phyloP scores from a whole-genome alignment of 1,140 invertebrate species.

The Chionoecetes opilio region DNA sequence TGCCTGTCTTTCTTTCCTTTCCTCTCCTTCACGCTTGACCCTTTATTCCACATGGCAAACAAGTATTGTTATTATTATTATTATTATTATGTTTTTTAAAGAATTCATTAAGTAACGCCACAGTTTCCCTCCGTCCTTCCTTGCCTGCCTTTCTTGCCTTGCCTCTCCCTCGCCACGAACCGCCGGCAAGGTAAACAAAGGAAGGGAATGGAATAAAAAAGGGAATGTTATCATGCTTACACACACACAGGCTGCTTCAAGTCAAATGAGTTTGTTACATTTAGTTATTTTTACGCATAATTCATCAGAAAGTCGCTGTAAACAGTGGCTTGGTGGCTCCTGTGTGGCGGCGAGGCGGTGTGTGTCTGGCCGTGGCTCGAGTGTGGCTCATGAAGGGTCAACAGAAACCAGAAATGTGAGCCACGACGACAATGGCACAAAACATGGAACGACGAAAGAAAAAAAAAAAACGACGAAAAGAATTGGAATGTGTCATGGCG shows the following conservation, averaged over 20 bases:
- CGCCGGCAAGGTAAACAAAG: too few species aligned
- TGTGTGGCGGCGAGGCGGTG: too few species aligned
- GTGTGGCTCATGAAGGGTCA: too few species aligned
- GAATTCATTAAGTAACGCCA: too few species aligned
- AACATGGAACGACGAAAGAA: too few species aligned
- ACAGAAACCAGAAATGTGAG: too few species aligned
- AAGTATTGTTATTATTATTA: neutral
- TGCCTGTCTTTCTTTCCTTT: neutral
- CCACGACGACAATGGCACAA: too few species aligned
- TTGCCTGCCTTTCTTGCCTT: neutral
- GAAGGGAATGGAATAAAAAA: too few species aligned
- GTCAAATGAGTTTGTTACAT: neutral
- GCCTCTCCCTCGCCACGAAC: neutral
- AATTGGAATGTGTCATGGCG: too few species aligned
- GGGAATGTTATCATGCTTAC: neutral
- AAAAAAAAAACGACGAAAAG: too few species aligned
- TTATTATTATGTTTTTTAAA: neutral
- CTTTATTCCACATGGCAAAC: neutral
- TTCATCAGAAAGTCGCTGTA: conserved; percentile 7
- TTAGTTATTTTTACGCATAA: conserved; percentile 1
- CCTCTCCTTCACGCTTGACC: neutral
- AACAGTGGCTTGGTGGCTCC: neutral
- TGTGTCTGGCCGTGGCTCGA: too few species aligned
- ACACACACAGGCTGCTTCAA: neutral
- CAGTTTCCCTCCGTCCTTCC: neutral